Evolutionary conservation across 2,797 vertebrate genomes (phyloP), one percentile per base, ranked within the genome.

Genomic region (Lophius americanus): DNA sequence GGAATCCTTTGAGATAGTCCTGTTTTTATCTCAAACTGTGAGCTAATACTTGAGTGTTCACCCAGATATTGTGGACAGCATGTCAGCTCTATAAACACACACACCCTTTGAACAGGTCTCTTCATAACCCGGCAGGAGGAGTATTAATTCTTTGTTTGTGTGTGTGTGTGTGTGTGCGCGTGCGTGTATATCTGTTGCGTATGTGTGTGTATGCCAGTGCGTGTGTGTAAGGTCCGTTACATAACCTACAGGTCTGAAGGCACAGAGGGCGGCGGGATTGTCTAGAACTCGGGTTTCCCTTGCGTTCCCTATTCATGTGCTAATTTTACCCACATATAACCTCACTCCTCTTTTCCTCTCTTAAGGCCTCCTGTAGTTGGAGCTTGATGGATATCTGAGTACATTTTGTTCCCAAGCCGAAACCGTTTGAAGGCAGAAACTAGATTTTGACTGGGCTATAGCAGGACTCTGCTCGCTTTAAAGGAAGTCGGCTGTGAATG

Each of bases 241-340:
- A 11, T 86, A 72, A 85, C 60, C 42, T 0, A 5, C 58, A 68
- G 64, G 6, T n/a, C 47, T 54, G 14, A 6, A 12, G 38, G 14
- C 62, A 10, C 0, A 47, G 9, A 10, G 32, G 48, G 64, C 42
- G 55, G 63, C 23, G 60, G 64, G 61, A 46, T 52, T 23, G 44
- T 61, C 83, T 4, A 69, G 51, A 73, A 56, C 42, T 70, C 63
- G 71, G 74, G 77, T 81, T 67, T 57, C 64, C 46, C 9, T 2
- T 63, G 60, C 10, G 43, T 44, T 60, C 51, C 39, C 61, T 68
- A 72, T 85, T 73, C 52, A 51, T 84, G 77, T 68, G 79, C 87
- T 93, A 90, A 90, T 84, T 94, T 91, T 91, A 90, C 77, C 50
- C 68, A 7, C 38, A 9, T 69, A 85, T 70, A 80, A 87, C 74